These are phyloP conservation scores for Dallia pectoralis DNA, from an alignment of 2,797 vertebrate species.

Conservation along the genomic window DNA sequence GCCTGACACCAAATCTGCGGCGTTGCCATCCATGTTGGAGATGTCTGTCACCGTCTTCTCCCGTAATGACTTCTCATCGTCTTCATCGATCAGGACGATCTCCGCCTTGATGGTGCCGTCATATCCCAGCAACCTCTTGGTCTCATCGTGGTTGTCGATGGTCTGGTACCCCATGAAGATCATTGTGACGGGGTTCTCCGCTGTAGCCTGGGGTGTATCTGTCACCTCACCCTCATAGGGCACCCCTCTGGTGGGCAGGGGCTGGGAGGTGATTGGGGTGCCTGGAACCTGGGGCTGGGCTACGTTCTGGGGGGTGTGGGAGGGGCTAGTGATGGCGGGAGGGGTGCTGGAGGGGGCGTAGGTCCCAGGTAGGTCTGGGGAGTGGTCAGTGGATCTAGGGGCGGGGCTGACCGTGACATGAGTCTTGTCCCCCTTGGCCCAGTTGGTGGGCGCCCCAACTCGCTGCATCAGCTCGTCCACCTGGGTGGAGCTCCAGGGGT, in stretches of 20 bases:
- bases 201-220: constrained; percentile 66
- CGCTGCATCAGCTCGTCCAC: constrained; percentile 90
- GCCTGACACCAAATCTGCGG: constrained; percentile 93
- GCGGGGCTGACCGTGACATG: constrained; percentile 65
- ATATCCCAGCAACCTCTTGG: constrained; percentile 89
- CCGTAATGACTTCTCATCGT: constrained; percentile 90
- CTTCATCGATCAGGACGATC: constrained; percentile 94
- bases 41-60: constrained; percentile 97
- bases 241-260: constrained; percentile 60
- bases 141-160: constrained; percentile 89
- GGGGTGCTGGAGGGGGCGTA: constrained; percentile 64
- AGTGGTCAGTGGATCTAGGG: neutral
- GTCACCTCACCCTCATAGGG: constrained; percentile 50
- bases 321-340: constrained; percentile 76
- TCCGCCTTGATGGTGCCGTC: constrained; percentile 95
- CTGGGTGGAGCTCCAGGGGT: constrained; percentile 85
- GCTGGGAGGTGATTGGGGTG: constrained; percentile 62
- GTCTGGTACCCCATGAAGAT: constrained; percentile 98
- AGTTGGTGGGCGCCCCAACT: constrained; percentile 76
- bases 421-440: constrained; percentile 65
- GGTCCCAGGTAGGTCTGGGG: constrained; percentile 64
- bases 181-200: constrained; percentile 93
- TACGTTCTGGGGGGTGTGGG: constrained; percentile 84
- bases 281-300: constrained; percentile 49
- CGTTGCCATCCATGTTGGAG: constrained; percentile 89